These are phyloP conservation scores for Drosophila incognita DNA, from an alignment of 2,888 invertebrate species.

Conservation along the genomic window DNA sequence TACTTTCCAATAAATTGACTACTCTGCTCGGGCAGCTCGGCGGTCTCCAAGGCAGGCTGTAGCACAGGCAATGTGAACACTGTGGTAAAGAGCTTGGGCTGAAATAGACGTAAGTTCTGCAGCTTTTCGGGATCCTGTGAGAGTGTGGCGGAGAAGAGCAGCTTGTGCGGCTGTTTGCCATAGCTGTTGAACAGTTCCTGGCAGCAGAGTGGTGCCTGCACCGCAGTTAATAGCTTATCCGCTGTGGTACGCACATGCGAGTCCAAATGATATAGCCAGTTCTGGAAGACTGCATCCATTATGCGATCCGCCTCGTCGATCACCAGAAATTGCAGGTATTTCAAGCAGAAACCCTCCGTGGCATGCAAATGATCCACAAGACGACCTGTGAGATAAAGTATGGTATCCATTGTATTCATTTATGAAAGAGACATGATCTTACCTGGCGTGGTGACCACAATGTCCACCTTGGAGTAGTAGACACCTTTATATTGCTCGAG, in stretches of 20 bases:
- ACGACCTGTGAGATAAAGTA: constrained; percentile 86
- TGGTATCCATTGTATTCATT: neutral
- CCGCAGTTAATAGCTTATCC: constrained; percentile 86
- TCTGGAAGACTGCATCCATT: constrained; percentile 95
- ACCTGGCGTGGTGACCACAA: constrained; percentile 96
- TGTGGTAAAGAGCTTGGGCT: constrained; percentile 95
- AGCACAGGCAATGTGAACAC: constrained; percentile 84
- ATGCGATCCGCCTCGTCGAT: constrained; percentile 99
- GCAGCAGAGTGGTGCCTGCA: constrained; percentile 79
- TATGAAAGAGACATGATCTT: neutral
- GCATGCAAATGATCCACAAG: constrained; percentile 95
- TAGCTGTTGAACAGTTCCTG: constrained; percentile 73
- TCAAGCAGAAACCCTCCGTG: constrained; percentile 91
- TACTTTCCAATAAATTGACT: constrained; percentile 90
- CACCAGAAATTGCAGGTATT: constrained; percentile 91
- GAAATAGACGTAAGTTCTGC: constrained; percentile 94
- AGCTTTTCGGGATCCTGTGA: constrained; percentile 98
- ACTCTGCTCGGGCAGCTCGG: constrained; percentile 51
- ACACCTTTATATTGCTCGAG: constrained; percentile 85
- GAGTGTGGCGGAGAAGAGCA: constrained; percentile 98
- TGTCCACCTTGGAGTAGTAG: constrained; percentile 88
- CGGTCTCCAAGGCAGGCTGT: constrained; percentile 23
- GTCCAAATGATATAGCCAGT: constrained; percentile 94
- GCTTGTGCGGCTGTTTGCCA: constrained; percentile 90
- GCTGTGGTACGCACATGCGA: constrained; percentile 87